phyloP scores from a whole-genome alignment of 1,140 invertebrate genomes.

The Drosophila ohnishii region DNA sequence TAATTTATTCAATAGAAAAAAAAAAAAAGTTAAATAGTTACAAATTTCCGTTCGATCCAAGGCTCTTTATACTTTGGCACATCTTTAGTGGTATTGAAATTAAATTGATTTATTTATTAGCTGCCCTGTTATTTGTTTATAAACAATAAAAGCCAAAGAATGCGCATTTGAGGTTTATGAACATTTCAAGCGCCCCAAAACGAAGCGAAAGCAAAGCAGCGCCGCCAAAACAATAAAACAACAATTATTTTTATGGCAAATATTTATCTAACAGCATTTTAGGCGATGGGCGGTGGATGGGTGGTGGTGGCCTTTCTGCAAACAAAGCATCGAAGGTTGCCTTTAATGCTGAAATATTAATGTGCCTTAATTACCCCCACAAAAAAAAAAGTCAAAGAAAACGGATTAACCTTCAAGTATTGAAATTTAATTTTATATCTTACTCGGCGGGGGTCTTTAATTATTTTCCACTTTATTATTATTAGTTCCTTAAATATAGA shows the following conservation, averaged over 20 bases:
- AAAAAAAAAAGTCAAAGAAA: too few species aligned
- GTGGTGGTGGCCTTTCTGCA: constrained; percentile 8
- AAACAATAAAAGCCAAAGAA: constrained; percentile 76
- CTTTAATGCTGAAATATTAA: constrained; percentile 78
- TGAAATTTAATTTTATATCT: not conserved
- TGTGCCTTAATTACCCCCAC: constrained; percentile 68
- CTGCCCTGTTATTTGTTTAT: constrained; percentile 77
- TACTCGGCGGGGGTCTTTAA: too few species aligned
- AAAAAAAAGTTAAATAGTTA: too few species aligned
- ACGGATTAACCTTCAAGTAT: not conserved
- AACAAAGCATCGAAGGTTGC: constrained; percentile 74
- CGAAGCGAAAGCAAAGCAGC: constrained; percentile 24
- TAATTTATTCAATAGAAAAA: not conserved
- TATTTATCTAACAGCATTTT: constrained; percentile 78
- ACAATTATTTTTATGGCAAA: constrained; percentile 76
- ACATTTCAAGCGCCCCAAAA: constrained; percentile 57
- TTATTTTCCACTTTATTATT: not conserved
- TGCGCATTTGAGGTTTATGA: constrained; percentile 78
- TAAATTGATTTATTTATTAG: constrained; percentile 81
- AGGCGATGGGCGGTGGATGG: constrained; percentile 24
- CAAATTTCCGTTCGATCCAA: too few species aligned
- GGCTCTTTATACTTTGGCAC: too few species aligned
- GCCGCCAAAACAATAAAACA: constrained; percentile 34
- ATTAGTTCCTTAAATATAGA: not conserved
- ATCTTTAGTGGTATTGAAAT: constrained; percentile 42